Conservation (phyloP, 2,797 vertebrate species). For the Trichosurus vulpecula region DNA sequence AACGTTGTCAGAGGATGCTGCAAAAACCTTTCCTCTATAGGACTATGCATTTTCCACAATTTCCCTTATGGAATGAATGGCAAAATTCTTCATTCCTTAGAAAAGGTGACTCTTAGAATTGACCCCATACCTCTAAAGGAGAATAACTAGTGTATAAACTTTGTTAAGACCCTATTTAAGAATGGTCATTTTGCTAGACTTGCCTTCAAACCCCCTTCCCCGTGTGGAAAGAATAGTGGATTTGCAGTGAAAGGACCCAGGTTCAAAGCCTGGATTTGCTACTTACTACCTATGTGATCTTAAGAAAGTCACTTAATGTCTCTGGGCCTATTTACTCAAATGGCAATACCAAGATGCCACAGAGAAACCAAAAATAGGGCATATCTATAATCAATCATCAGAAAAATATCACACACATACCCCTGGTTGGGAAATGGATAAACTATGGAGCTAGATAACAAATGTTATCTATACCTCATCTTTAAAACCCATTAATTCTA, state of each 20-base stretch:
- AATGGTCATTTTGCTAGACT: neutral
- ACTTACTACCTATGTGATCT: neutral
- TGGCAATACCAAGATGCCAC: neutral
- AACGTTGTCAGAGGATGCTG: neutral
- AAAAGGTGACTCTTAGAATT: neutral
- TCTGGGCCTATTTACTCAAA: neutral
- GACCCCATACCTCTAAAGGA: neutral
- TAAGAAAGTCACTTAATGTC: neutral
- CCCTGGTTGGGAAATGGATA: neutral
- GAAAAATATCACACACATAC: neutral
- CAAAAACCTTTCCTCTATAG: neutral
- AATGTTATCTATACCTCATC: neutral
- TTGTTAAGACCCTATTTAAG: neutral
- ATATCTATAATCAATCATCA: neutral
- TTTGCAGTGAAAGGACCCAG: neutral
- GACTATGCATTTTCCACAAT: neutral
- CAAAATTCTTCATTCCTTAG: neutral
- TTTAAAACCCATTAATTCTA: slow-evolving; percentile 4
- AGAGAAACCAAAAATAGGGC: neutral
- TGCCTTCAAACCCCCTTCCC: neutral
- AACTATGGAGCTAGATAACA: neutral
- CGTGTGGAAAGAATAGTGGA: neutral
- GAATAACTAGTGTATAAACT: neutral
- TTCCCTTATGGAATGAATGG: neutral
- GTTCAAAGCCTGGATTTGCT: neutral